Evolutionary conservation across 2,888 invertebrate genomes (phyloP).

Genomic region (Oligia strigilis): DNA sequence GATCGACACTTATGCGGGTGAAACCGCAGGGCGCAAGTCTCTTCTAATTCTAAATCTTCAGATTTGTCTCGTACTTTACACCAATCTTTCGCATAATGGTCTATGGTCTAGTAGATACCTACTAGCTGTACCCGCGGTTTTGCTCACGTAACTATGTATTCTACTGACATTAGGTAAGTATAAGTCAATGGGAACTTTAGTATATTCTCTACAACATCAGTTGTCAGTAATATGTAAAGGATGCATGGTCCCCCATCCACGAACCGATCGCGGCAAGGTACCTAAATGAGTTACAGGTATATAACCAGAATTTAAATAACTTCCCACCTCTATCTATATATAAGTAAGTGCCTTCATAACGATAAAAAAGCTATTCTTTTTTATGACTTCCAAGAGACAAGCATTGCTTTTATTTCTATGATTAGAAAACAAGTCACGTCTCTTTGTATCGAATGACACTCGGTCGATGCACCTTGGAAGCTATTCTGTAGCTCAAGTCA

Average conservation of each 20-base stretch:
- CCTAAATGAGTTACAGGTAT: not conserved
- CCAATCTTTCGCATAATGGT: no score
- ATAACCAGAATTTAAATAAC: not conserved
- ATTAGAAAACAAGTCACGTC: conserved; percentile 33
- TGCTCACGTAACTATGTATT: no score
- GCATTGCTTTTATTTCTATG: not conserved
- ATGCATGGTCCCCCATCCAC: not conserved
- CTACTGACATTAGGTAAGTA: no score
- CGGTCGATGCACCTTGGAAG: conserved; percentile 30
- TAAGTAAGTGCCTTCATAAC: not conserved
- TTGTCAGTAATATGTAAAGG: not conserved
- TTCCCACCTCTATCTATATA: not conserved
- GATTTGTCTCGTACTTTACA: no score
- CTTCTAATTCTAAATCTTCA: no score
- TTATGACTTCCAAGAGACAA: conserved; percentile 30
- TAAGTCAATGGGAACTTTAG: no score
- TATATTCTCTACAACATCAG: no score
- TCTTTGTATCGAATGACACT: conserved; percentile 24
- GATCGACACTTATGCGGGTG: no score
- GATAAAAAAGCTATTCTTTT: conserved; percentile 6
- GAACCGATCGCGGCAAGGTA: not conserved
- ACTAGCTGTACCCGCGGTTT: no score
- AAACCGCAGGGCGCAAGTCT: no score
- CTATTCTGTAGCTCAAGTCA: conserved; percentile 6
- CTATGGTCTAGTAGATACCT: no score